Evolutionary conservation across 2,797 vertebrate genomes (phyloP).

Genomic region (Peromyscus melanophrys): DNA sequence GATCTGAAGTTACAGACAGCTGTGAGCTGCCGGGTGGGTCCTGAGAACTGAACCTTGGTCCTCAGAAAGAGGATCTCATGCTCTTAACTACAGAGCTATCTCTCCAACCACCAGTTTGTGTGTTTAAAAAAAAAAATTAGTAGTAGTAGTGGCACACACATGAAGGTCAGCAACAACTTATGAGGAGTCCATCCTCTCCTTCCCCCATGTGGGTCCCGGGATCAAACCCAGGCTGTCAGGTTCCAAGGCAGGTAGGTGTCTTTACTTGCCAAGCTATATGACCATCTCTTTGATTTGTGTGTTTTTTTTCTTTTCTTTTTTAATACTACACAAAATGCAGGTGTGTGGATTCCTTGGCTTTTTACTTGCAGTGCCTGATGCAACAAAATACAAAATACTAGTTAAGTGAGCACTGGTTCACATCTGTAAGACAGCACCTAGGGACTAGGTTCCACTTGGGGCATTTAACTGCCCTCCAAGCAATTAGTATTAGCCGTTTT

Average conservation of each 20-base stretch:
- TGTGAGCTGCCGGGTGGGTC: too few relatives aligned
- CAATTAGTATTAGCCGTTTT: conserved; percentile 81
- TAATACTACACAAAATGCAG: background rate
- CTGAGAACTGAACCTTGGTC: background rate
- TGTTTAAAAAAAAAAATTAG: background rate
- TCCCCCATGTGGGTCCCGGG: background rate
- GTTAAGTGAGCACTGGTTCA: conserved; percentile 92
- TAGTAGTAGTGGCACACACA: background rate
- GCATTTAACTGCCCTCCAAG: conserved; percentile 94
- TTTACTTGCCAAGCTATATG: background rate
- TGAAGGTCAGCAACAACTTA: background rate
- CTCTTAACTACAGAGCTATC: background rate
- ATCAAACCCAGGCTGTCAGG: background rate
- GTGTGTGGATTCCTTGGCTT: conserved; percentile 89
- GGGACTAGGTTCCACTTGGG: conserved; percentile 93
- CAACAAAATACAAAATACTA: conserved; percentile 94
- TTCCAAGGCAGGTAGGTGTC: background rate
- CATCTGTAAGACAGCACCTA: conserved; percentile 93
- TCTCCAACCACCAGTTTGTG: background rate
- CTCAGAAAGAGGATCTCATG: background rate
- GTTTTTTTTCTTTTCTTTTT: background rate
- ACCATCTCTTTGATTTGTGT: background rate
- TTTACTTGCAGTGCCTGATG: conserved; percentile 93
- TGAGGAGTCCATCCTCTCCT: background rate
- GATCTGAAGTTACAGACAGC: background rate